Conservation (phyloP, 2,888 invertebrate genomes). For the Melinopterus prodromus region DNA sequence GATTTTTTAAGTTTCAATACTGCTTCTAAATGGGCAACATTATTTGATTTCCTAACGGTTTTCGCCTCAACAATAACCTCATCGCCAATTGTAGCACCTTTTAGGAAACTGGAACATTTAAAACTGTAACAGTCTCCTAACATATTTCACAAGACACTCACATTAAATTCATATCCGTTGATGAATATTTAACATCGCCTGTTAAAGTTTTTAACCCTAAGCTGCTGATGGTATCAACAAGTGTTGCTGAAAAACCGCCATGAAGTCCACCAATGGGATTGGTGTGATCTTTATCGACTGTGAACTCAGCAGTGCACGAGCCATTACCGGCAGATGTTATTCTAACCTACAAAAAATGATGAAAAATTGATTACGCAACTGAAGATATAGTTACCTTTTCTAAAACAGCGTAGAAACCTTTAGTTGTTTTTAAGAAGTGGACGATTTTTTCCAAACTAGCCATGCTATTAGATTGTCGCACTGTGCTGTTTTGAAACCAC, state of each 20-base stretch:
- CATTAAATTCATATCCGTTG: neutral
- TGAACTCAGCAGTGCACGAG: constrained; percentile 77
- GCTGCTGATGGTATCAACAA: constrained; percentile 81
- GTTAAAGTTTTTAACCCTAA: constrained; percentile 67
- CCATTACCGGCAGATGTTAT: constrained; percentile 72
- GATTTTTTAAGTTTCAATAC: neutral
- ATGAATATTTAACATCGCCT: neutral
- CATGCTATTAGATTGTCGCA: neutral
- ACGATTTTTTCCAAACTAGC: constrained; percentile 6
- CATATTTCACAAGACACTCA: neutral
- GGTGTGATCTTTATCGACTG: constrained; percentile 75
- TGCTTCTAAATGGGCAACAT: neutral
- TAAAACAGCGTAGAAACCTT: constrained; percentile 37
- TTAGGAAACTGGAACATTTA: neutral
- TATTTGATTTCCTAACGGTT: neutral
- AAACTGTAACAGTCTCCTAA: neutral
- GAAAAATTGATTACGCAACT: neutral
- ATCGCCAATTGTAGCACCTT: neutral
- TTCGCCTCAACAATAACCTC: neutral
- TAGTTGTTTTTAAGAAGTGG: constrained; percentile 19
- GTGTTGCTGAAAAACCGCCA: constrained; percentile 84
- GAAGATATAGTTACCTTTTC: constrained; percentile 31
- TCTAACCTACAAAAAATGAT: constrained; percentile 49
- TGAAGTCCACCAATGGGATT: constrained; percentile 81
- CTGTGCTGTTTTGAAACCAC: neutral